These are phyloP conservation scores for Fistularia tabacaria DNA, from an alignment of 2,797 vertebrate species.

Conservation along the genomic window DNA sequence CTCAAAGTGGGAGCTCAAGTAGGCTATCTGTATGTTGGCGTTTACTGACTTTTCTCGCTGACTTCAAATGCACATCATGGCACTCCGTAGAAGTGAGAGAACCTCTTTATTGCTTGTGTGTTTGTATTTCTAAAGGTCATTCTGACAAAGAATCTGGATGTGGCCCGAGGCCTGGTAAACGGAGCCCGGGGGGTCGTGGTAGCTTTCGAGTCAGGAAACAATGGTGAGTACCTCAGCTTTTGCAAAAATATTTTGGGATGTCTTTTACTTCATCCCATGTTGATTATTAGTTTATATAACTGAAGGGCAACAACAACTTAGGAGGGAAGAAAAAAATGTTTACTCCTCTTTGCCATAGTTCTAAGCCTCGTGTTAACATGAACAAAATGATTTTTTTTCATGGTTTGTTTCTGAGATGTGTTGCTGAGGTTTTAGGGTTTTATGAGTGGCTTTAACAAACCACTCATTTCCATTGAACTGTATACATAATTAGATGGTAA, in stretches of 20 bases:
- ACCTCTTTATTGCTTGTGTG: too few relatives aligned
- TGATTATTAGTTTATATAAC: too few relatives aligned
- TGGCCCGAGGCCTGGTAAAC: slow-evolving; percentile 88
- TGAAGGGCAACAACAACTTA: background rate
- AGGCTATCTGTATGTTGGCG: background rate
- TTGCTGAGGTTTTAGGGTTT: too few relatives aligned
- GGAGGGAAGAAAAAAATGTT: background rate
- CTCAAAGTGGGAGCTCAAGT: slow-evolving; percentile 95
- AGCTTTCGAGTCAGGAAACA: slow-evolving; percentile 83
- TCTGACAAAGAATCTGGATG: slow-evolving; percentile 92
- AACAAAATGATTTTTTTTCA: too few relatives aligned
- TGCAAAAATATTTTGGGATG: background rate
- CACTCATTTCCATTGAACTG: too few relatives aligned
- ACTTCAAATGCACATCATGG: too few relatives aligned
- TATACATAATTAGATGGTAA: too few relatives aligned
- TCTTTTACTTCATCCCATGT: background rate
- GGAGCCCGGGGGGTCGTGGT: slow-evolving; percentile 90
- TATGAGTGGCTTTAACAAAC: too few relatives aligned
- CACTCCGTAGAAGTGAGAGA: too few relatives aligned
- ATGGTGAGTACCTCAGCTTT: slow-evolving; percentile 66
- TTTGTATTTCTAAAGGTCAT: slow-evolving; percentile 82
- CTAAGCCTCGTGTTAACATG: too few relatives aligned
- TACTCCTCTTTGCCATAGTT: background rate
- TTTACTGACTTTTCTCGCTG: background rate
- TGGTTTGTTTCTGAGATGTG: too few relatives aligned